Evolutionary conservation across 2,888 invertebrate species (phyloP).

Genomic region (Sinhomidia bicolor): DNA sequence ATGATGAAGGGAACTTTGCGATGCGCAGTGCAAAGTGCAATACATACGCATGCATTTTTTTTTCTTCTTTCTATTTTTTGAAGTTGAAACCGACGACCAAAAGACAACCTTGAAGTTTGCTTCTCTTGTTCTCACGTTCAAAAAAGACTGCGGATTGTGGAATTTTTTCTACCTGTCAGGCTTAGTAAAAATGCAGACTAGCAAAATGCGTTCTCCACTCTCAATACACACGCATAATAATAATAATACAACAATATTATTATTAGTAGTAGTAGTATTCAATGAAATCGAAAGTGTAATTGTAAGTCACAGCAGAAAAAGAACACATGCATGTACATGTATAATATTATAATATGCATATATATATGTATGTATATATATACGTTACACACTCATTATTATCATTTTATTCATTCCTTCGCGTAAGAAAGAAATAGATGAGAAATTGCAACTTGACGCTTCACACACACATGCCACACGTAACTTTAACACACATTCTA

Average conservation of each 20-base stretch:
- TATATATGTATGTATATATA: background rate
- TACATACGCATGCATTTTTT: background rate
- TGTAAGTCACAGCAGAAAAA: background rate
- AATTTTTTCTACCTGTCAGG: background rate
- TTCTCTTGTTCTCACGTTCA: constrained; percentile 40
- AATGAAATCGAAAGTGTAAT: constrained; percentile 26
- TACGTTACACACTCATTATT: background rate
- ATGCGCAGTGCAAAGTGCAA: background rate
- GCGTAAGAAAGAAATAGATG: background rate
- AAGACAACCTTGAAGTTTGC: constrained; percentile 36
- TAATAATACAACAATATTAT: background rate
- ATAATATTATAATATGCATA: background rate
- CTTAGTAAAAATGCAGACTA: background rate
- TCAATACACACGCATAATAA: background rate
- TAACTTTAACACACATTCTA: background rate
- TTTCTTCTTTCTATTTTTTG: constrained; percentile 16
- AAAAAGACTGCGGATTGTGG: background rate
- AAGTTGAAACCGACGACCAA: constrained; percentile 20
- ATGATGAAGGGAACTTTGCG: constrained; percentile 9
- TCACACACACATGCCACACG: background rate
- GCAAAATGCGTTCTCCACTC: background rate
- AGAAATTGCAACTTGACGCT: background rate
- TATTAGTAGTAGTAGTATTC: background rate
- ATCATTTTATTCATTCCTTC: no score
- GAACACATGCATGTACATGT: background rate